These are phyloP conservation scores for Megalurothrips usitatus DNA, from an alignment of 2,888 invertebrate genomes.

Conservation along the genomic window DNA sequence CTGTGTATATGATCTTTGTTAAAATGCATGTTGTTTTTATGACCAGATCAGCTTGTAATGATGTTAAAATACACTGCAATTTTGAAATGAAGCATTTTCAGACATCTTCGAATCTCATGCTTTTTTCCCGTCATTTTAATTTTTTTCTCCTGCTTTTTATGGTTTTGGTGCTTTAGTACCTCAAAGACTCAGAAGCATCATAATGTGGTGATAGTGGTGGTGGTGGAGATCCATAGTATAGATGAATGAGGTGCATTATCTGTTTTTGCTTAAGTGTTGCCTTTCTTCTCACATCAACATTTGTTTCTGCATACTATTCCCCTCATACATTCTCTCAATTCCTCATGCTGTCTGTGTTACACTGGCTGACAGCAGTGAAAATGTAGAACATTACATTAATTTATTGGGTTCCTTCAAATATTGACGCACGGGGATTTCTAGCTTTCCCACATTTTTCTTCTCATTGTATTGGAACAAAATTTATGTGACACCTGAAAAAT, in stretches of 20 bases:
- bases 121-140: neutral
- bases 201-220: neutral
- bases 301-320: neutral
- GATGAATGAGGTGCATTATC: no score
- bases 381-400: neutral
- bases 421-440: no score
- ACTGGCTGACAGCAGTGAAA: neutral
- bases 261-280: no score
- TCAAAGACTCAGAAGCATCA: neutral
- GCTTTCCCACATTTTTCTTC: no score
- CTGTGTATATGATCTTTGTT: neutral
- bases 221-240: no score
- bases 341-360: neutral
- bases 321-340: neutral
- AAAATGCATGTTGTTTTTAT: neutral
- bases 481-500: no score
- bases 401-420: neutral
- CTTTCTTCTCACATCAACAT: no score
- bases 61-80: neutral
- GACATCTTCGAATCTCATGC: neutral
- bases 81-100: neutral
- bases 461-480: no score
- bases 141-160: neutral
- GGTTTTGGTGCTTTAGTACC: neutral
- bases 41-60: neutral